Conservation (phyloP, 1,140 invertebrate genomes). For the Drosophila littoralis region DNA sequence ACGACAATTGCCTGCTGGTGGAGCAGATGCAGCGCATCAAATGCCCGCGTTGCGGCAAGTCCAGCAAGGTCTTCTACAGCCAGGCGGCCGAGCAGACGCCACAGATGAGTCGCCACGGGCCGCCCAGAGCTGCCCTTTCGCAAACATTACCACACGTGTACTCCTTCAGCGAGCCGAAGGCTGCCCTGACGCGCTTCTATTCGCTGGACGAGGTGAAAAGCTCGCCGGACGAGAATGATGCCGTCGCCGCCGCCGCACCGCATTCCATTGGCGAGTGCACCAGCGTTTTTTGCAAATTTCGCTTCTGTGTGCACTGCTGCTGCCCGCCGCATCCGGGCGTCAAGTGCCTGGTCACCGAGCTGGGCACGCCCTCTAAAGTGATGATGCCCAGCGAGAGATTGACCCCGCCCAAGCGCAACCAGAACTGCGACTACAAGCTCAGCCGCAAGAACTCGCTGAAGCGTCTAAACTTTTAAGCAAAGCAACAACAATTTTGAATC, state of each 20-base stretch:
- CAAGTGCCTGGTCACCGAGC: conserved; percentile 65
- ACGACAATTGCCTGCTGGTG: conserved; percentile 45
- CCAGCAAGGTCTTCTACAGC: conserved; percentile 56
- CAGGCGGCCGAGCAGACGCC: conserved; percentile 21
- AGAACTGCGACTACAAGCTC: conserved; percentile 59
- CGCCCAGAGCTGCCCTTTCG: conserved; percentile 19
- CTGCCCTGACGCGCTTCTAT: conserved; percentile 45
- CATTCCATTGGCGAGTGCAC: conserved; percentile 64
- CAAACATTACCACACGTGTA: conserved; percentile 54
- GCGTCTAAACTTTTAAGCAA: conserved; percentile 64
- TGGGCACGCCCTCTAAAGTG: conserved; percentile 68
- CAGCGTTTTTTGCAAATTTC: conserved; percentile 55
- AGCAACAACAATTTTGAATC: conserved; percentile 9
- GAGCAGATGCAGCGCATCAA: conserved; percentile 67
- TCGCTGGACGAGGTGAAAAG: conserved; percentile 60
- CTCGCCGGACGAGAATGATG: background rate
- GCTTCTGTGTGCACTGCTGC: conserved; percentile 62
- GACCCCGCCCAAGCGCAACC: conserved; percentile 61
- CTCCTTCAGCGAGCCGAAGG: conserved; percentile 11
- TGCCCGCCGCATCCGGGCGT: conserved; percentile 62
- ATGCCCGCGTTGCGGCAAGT: conserved; percentile 63
- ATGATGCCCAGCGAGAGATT: conserved; percentile 62
- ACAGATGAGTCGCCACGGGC: background rate
- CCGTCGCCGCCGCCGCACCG: background rate
- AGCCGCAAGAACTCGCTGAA: conserved; percentile 69